phyloP scores from a whole-genome alignment of 2,888 invertebrate species.

The Agrilus cyanescens region DNA sequence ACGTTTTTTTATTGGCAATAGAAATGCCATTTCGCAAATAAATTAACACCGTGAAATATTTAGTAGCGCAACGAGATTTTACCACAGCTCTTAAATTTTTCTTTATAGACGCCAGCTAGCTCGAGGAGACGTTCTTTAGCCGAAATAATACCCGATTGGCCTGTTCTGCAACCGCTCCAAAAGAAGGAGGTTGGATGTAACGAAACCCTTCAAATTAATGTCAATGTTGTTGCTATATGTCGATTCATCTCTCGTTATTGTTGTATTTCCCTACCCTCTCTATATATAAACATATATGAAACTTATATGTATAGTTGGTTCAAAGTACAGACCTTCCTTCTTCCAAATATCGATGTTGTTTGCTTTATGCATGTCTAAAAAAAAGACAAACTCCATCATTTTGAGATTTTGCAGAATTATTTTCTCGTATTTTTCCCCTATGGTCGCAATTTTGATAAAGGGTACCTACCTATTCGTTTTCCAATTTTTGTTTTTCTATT shows the following conservation, averaged over 20 bases:
- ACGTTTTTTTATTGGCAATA: too few relatives aligned
- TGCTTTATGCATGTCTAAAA: conserved; percentile 1
- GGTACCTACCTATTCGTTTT: not conserved
- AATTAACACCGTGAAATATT: too few relatives aligned
- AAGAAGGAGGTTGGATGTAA: conserved; percentile 70
- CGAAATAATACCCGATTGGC: conserved; percentile 95
- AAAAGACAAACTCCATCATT: too few relatives aligned
- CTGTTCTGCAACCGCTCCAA: conserved; percentile 72
- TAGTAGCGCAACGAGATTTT: too few relatives aligned
- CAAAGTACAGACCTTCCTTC: too few relatives aligned
- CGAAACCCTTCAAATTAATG: conserved; percentile 11
- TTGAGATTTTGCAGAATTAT: too few relatives aligned
- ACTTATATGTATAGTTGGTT: too few relatives aligned
- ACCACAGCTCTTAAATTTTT: conserved; percentile 28
- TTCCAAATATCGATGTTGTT: not conserved
- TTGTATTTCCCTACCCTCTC: too few relatives aligned
- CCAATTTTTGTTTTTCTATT: not conserved
- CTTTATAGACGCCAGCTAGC: conserved; percentile 38
- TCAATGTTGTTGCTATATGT: too few relatives aligned
- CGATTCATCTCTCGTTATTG: too few relatives aligned
- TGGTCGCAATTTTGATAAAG: not conserved
- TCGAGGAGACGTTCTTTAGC: conserved; percentile 79
- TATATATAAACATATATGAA: too few relatives aligned
- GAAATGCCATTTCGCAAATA: too few relatives aligned
- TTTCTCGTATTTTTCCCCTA: not conserved